Evolutionary conservation across 2,888 invertebrate species (phyloP).

Genomic region (Melanotus villosus): DNA sequence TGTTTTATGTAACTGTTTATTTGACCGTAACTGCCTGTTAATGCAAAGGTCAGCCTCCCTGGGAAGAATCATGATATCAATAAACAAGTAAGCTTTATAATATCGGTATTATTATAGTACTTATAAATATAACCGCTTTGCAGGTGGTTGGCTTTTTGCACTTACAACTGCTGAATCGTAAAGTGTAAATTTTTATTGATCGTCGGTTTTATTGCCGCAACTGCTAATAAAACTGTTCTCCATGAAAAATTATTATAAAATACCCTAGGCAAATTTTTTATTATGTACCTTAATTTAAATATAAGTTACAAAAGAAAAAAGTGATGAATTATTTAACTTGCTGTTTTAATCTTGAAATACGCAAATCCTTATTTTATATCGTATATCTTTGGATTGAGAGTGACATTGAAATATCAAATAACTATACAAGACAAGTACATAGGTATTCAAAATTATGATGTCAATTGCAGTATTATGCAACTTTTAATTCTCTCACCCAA

Average conservation of each 20-base stretch:
- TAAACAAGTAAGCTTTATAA: conserved; percentile 29
- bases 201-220: conserved; percentile 6
- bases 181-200: conserved; percentile 29
- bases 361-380: too few species aligned
- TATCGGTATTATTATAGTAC: conserved; percentile 25
- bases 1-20: conserved; percentile 24
- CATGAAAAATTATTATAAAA: conserved; percentile 2
- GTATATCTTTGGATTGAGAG: too few species aligned
- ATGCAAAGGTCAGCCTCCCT: conserved; percentile 31
- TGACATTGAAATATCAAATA: too few species aligned
- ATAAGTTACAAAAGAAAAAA: too few species aligned
- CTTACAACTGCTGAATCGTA: conserved; percentile 24
- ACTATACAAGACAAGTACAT: too few species aligned
- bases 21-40: conserved; percentile 16
- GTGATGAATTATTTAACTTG: too few species aligned
- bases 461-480: too few species aligned
- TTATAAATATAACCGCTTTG: conserved; percentile 34
- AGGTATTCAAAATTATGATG: too few species aligned
- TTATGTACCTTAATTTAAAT: too few species aligned
- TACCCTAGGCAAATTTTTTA: not conserved
- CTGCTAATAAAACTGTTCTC: conserved; percentile 19
- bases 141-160: conserved; percentile 31
- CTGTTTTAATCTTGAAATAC: too few species aligned
- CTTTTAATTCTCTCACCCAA: too few species aligned
- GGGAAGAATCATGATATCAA: conserved; percentile 21